Conservation (phyloP, 1,140 invertebrate genomes). For the Drosophila setifemur region DNA sequence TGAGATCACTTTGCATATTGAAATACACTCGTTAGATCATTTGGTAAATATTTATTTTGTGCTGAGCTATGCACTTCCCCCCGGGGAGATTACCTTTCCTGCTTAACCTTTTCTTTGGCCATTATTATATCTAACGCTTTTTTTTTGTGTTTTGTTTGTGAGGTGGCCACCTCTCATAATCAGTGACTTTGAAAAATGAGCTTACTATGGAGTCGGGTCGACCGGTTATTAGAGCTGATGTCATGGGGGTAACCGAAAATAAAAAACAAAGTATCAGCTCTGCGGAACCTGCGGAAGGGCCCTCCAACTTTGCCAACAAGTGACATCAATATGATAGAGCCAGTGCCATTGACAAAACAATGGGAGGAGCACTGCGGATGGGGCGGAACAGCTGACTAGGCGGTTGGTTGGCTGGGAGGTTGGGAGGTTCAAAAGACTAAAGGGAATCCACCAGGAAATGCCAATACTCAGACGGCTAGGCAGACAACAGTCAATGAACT, state of each 20-base stretch:
- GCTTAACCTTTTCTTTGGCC: slow-evolving; percentile 28
- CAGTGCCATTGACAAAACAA: slow-evolving; percentile 69
- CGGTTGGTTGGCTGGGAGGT: not conserved
- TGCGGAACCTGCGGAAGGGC: slow-evolving; percentile 39
- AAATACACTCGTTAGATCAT: not conserved
- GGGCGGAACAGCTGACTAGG: slow-evolving; percentile 49
- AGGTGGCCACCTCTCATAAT: slow-evolving; percentile 43
- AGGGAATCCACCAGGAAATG: slow-evolving; percentile 50
- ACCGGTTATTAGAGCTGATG: slow-evolving; percentile 76
- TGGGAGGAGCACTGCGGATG: slow-evolving; percentile 15
- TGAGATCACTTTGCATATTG: slow-evolving; percentile 32
- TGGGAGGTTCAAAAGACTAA: not conserved
- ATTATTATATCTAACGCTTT: slow-evolving; percentile 39
- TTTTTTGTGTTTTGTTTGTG: slow-evolving; percentile 2
- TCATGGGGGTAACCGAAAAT: slow-evolving; percentile 43
- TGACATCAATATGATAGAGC: slow-evolving; percentile 46
- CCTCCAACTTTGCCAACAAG: slow-evolving; percentile 43
- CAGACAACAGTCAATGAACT: slow-evolving; percentile 70
- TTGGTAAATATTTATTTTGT: slow-evolving; percentile 60
- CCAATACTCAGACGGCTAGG: slow-evolving; percentile 50
- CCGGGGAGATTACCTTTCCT: slow-evolving; percentile 13
- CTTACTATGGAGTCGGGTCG: slow-evolving; percentile 32
- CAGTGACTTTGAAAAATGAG: slow-evolving; percentile 73
- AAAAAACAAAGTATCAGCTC: slow-evolving; percentile 31
- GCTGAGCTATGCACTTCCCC: slow-evolving; percentile 3